Base-by-base conservation (phyloP, 2,888 invertebrate species). In the Euproctis similis region DNA sequence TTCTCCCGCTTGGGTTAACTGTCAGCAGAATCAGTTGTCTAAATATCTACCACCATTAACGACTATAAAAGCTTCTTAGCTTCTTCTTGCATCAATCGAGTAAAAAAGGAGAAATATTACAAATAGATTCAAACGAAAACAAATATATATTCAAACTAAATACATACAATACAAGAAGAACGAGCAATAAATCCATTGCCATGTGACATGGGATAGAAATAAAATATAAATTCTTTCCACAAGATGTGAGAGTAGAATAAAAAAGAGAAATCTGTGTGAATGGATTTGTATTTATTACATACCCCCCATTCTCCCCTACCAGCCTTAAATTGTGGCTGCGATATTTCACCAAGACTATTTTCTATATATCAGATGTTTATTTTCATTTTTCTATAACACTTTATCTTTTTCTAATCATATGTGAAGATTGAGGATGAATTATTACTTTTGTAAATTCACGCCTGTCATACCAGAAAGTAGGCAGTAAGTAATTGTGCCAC, bases 291-390 rank as follows among this genome's bases (percentile, higher is more conserved):
- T 69, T 59, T 68, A 70, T 71, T 59, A n/a, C n/a, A n/a, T n/a
- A n/a, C n/a, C n/a, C n/a, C n/a, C n/a, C n/a, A n/a, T n/a, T n/a
- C n/a, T n/a, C n/a, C n/a, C n/a, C n/a, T n/a, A n/a, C n/a, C 62
- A 46, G 53, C 59, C 57, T 48, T 31, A 40, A 58, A 47, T 55
- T 56, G 58, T 51, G 46, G 57, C 58, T 53, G 59, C 69, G 51
- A 73, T 78, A 78, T 74, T 72, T 80, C 74, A 75, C 61, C 56
- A 59, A 59, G 65, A 57, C 56, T 57, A 48, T 58, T 62, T 81
- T 77, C 80, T 80, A 73, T 80, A 81, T 78, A 64, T 63, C 57
- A 53, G 62, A 66, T 66, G 61, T n/a, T n/a, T n/a, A n/a, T n/a
- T n/a, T n/a, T n/a, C n/a, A 70, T 29, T 18, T 29, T 30, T 26